Evolutionary conservation across 2,113 vertebrate genomes (phyloP).

Genomic region (Burhinus oedicnemus): DNA sequence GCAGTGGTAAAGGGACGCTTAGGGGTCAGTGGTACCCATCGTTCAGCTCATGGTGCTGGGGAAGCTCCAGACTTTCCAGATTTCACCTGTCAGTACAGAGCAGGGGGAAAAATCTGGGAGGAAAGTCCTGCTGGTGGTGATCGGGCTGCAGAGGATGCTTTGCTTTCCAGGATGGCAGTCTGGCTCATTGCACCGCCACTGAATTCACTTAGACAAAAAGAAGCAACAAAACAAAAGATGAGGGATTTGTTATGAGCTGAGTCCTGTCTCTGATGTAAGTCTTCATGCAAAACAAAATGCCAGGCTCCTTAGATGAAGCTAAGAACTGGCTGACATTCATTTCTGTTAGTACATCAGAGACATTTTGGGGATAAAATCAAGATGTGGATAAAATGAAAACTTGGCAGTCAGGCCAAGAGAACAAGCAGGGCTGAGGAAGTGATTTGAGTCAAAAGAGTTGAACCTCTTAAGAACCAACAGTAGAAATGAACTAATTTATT

Average conservation of each 20-base stretch:
- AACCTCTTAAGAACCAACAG: neutral
- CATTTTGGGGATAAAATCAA: neutral
- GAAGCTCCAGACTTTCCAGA: neutral
- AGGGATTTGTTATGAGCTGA: neutral
- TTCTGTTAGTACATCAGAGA: neutral
- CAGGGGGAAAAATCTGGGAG: neutral
- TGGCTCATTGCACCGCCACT: neutral
- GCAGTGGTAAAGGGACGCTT: neutral
- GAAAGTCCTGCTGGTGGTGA: neutral
- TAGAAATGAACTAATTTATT: neutral
- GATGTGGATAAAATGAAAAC: neutral
- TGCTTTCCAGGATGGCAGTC: neutral
- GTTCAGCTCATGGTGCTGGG: neutral
- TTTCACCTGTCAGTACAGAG: neutral
- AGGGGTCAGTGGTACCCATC: fast-evolving
- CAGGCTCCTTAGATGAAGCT: neutral
- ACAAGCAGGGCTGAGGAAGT: neutral
- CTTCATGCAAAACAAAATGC: neutral
- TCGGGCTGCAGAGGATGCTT: neutral
- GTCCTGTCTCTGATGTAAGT: neutral
- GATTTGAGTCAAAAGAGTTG: neutral
- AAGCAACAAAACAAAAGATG: neutral
- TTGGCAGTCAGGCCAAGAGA: neutral
- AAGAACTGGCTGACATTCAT: neutral
- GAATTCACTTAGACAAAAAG: neutral